Evolutionary conservation across 1,140 invertebrate genomes (phyloP).

Genomic region (Drosophila melanica): DNA sequence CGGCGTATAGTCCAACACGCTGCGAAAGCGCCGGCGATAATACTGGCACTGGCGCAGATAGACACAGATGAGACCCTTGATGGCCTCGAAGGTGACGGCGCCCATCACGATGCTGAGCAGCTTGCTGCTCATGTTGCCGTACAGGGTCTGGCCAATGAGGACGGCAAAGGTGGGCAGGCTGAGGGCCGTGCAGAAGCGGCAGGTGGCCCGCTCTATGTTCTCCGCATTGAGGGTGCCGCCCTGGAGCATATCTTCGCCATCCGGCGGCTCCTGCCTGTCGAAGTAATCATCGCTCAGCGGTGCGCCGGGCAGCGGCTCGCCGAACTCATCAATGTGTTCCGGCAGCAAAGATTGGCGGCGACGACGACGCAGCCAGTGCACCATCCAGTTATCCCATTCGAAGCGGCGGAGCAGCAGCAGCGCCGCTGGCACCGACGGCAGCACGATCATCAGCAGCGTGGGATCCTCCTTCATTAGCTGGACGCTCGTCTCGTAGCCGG

Average conservation of each 20-base stretch:
- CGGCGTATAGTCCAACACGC: conserved; percentile 44
- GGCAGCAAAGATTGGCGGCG: conserved; percentile 12
- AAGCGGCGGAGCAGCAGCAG: conserved; percentile 50
- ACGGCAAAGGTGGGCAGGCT: conserved; percentile 58
- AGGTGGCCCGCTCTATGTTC: conserved; percentile 37
- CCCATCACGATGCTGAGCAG: conserved; percentile 40
- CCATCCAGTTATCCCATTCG: conserved; percentile 51
- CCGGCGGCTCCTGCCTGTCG: conserved; percentile 32
- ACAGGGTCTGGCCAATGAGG: conserved; percentile 48
- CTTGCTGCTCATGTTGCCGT: conserved; percentile 24
- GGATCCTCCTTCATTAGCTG: conserved; percentile 57
- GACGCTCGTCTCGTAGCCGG: conserved; percentile 43
- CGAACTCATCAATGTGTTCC: conserved; percentile 39
- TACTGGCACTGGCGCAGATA: conserved; percentile 52
- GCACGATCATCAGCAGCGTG: conserved; percentile 55
- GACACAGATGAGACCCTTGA: conserved; percentile 51
- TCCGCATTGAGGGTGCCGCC: conserved; percentile 11
- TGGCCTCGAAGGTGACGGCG: conserved; percentile 53
- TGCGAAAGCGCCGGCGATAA: conserved; percentile 38
- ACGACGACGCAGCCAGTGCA: conserved; percentile 50
- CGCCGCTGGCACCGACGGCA: conserved; percentile 52
- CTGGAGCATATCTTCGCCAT: conserved; percentile 32
- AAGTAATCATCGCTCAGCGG: conserved; percentile 57
- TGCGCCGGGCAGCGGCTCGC: conserved; percentile 50
- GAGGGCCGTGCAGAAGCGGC: conserved; percentile 52